These are phyloP conservation scores for Agrilus cyanescens DNA, from an alignment of 2,888 invertebrate species.

Conservation along the genomic window DNA sequence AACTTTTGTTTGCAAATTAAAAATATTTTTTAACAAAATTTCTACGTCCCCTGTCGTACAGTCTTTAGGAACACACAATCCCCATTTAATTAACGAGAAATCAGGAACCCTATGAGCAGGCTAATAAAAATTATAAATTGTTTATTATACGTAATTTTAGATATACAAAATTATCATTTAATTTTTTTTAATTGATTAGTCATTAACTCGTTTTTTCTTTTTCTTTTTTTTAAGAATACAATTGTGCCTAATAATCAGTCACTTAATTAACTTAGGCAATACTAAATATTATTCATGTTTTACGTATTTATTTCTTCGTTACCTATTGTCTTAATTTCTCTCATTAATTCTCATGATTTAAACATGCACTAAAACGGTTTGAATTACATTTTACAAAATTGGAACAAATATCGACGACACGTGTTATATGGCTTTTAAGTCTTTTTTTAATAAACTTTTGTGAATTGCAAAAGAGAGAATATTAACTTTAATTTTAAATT, in stretches of 20 bases:
- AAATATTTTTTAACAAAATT: conserved; percentile 29
- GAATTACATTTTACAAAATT: no score
- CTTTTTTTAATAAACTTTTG: no score
- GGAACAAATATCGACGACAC: no score
- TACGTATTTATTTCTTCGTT: conserved; percentile 14
- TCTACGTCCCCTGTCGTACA: conserved; percentile 43
- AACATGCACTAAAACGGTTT: no score
- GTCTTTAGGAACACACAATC: conserved; percentile 45
- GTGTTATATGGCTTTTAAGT: no score
- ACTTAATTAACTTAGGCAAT: background rate
- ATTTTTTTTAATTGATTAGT: no score
- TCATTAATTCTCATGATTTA: no score
- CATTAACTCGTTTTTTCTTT: background rate
- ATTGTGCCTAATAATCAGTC: background rate
- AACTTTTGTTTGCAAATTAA: conserved; percentile 28
- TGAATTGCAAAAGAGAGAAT: no score
- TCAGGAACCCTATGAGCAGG: conserved; percentile 48
- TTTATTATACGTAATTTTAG: background rate
- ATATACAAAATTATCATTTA: no score
- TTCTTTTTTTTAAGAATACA: background rate
- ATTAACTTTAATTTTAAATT: no score
- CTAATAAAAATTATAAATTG: conserved; percentile 26
- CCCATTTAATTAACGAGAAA: conserved; percentile 45
- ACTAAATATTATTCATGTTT: background rate
- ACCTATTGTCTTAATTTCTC: no score